Conservation (phyloP, 2,888 invertebrate species). For the Limnephilus auricula region DNA sequence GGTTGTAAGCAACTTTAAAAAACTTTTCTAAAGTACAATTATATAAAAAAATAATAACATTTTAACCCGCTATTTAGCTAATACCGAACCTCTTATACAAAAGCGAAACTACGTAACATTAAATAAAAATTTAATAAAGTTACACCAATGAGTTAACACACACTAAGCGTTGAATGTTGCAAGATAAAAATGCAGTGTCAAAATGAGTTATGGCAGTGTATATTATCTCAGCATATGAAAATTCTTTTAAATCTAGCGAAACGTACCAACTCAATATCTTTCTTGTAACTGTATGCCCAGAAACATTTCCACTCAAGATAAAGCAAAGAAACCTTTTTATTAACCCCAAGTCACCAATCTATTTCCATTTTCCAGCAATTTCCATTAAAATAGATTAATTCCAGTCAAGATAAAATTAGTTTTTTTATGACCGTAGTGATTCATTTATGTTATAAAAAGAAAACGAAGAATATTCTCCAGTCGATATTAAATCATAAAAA, state of each 20-base stretch:
- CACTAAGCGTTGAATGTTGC: neutral
- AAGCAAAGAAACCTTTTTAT: neutral
- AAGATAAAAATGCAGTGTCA: neutral
- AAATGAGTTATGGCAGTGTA: neutral
- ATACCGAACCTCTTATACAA: neutral
- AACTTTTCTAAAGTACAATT: too few species aligned
- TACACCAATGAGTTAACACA: neutral
- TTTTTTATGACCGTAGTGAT: slow-evolving; percentile 33
- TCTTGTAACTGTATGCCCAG: neutral
- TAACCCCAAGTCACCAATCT: slow-evolving; percentile 19
- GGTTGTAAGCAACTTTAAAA: too few species aligned
- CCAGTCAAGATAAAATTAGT: slow-evolving; percentile 27
- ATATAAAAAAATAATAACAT: too few species aligned
- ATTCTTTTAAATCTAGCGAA: neutral
- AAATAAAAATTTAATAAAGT: neutral
- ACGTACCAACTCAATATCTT: neutral
- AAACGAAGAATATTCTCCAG: slow-evolving; percentile 38
- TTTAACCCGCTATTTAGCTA: neutral
- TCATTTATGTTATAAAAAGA: slow-evolving; percentile 52
- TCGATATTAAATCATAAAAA: slow-evolving; percentile 52
- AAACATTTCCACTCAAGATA: neutral
- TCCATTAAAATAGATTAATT: slow-evolving; percentile 46
- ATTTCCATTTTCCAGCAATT: slow-evolving; percentile 14
- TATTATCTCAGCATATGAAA: neutral
- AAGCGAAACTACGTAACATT: neutral